Evolutionary conservation across 2,797 vertebrate species (phyloP).

Genomic region (Labroides dimidiatus): DNA sequence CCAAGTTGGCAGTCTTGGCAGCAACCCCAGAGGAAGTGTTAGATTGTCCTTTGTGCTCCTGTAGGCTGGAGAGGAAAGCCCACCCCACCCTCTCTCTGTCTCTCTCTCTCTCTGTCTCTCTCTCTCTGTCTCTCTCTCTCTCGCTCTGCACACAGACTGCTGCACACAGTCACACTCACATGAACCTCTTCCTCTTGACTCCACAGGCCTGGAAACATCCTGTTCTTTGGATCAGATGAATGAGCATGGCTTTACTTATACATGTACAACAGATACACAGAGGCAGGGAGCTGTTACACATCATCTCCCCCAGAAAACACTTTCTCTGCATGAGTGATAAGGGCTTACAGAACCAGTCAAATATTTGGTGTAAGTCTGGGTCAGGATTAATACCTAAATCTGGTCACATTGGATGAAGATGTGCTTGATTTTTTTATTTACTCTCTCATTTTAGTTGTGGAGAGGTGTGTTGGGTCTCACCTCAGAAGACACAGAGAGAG

Average conservation of each 20-base stretch:
- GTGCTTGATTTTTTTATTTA: slow-evolving; percentile 15
- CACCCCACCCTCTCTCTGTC: slow-evolving; percentile 56
- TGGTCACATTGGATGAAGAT: slow-evolving; percentile 6
- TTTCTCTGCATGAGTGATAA: slow-evolving; percentile 32
- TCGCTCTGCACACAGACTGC: slow-evolving; percentile 23
- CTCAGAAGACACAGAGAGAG: slow-evolving; percentile 49
- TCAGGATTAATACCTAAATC: slow-evolving; percentile 29
- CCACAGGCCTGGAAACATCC: slow-evolving; percentile 81
- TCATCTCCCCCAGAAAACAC: slow-evolving; percentile 14
- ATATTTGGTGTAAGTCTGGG: slow-evolving; percentile 9
- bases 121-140: slow-evolving; percentile 14
- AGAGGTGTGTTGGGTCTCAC: slow-evolving; percentile 16
- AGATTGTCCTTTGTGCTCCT: slow-evolving; percentile 87
- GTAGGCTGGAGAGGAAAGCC: slow-evolving; percentile 82
- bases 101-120: slow-evolving; percentile 14
- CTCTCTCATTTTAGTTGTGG: slow-evolving; percentile 10
- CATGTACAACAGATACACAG: slow-evolving; percentile 47
- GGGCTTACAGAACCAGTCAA: slow-evolving; percentile 29
- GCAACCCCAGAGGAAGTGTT: slow-evolving; percentile 84
- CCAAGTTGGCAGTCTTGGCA: slow-evolving; percentile 87
- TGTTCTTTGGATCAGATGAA: slow-evolving; percentile 81
- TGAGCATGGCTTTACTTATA: slow-evolving; percentile 66
- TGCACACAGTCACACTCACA: slow-evolving; percentile 63
- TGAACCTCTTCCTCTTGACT: slow-evolving; percentile 77
- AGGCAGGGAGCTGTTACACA: slow-evolving; percentile 23